Percentiles rank a stretch among this genome's conserved stretches.
Conservation (phyloP, 2,888 invertebrate species). For the Pachycephus smyrnensis region DNA sequence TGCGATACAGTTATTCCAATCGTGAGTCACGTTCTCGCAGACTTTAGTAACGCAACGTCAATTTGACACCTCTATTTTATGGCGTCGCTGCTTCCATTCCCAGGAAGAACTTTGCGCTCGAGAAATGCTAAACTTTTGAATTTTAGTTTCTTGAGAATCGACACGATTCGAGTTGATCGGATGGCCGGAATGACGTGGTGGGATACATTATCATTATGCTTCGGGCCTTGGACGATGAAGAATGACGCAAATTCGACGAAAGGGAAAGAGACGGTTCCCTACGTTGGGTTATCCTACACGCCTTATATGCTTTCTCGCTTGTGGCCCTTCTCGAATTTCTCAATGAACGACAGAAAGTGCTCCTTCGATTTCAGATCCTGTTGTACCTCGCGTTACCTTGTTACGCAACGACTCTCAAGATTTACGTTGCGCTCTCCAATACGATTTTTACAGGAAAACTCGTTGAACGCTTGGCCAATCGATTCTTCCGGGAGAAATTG, state of each 20-base stretch:
- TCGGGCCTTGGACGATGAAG: not conserved
- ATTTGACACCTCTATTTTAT: not conserved
- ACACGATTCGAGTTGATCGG: not conserved
- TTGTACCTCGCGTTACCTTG: conserved; percentile 34
- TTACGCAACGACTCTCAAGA: conserved; percentile 25
- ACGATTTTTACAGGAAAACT: not conserved
- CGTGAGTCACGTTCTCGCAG: not conserved
- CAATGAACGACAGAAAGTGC: conserved; percentile 31
- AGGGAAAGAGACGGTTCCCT: not conserved
- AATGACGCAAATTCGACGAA: not conserved
- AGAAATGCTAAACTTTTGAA: not conserved
- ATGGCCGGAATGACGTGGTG: not conserved
- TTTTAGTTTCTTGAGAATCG: not conserved
- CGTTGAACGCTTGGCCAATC: too few relatives aligned
- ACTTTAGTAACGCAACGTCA: not conserved
- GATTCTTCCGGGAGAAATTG: too few relatives aligned
- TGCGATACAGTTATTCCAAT: not conserved
- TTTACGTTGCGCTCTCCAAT: not conserved
- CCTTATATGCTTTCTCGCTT: not conserved
- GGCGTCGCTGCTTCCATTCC: not conserved
- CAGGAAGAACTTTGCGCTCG: not conserved
- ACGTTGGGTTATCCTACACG: not conserved
- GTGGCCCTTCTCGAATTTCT: conserved; percentile 10
- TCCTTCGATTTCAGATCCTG: conserved; percentile 42
- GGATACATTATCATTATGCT: not conserved